These are phyloP conservation scores for Geococcyx californianus DNA, from an alignment of 2,113 vertebrate species.

Conservation along the genomic window DNA sequence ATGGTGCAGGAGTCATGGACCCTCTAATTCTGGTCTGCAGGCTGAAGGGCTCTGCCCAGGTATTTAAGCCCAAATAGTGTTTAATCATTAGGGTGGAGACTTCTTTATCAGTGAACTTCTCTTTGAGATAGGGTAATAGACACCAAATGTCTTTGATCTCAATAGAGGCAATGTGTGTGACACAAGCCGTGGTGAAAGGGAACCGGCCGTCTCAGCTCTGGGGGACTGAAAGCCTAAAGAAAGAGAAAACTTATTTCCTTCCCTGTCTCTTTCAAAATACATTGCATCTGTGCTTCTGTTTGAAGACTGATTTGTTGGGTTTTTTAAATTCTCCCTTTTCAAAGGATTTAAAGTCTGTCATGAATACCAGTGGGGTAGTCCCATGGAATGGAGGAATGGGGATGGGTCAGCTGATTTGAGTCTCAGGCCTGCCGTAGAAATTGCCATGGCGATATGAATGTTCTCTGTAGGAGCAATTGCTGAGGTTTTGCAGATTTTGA, in stretches of 20 bases:
- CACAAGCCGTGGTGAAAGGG: neutral
- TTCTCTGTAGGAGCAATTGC: neutral
- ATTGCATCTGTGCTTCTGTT: neutral
- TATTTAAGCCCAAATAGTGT: conserved; percentile 43
- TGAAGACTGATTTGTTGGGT: neutral
- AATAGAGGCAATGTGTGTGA: neutral
- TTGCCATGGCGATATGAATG: neutral
- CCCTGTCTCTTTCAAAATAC: neutral
- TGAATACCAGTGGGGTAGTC: neutral
- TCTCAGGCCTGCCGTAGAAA: neutral
- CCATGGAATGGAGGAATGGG: neutral
- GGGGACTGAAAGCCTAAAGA: neutral
- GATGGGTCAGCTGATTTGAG: neutral
- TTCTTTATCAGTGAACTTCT: conserved; percentile 66
- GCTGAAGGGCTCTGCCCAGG: neutral
- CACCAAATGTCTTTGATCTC: conserved; percentile 69
- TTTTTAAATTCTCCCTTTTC: neutral
- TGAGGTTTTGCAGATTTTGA: neutral
- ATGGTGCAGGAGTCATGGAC: neutral
- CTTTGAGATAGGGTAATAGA: conserved; percentile 48
- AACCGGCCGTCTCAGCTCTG: neutral
- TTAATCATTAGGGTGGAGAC: conserved; percentile 70
- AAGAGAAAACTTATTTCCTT: neutral
- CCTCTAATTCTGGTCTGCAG: conserved; percentile 32
- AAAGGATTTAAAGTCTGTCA: neutral